These are phyloP conservation scores for Nephrocerus scutellatus DNA, from an alignment of 2,888 invertebrate species.

Conservation along the genomic window DNA sequence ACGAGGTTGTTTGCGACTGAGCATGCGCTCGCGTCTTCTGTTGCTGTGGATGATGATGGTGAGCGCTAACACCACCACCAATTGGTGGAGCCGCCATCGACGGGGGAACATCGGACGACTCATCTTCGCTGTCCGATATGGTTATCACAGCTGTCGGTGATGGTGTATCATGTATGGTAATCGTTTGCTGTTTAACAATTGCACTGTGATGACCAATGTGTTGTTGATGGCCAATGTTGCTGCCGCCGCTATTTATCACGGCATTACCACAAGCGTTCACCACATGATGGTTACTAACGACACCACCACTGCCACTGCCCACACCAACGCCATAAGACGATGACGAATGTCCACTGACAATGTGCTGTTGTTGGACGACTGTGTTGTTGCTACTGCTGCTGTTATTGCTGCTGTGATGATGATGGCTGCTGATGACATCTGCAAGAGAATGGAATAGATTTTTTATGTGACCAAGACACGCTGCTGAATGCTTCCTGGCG, in stretches of 20 bases:
- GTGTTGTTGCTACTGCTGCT: constrained; percentile 23
- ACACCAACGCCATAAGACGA: constrained; percentile 17
- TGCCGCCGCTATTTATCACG: constrained; percentile 24
- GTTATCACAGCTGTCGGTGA: constrained; percentile 94
- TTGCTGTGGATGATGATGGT: constrained; percentile 18
- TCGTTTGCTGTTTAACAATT: constrained; percentile 60
- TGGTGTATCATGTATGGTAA: constrained; percentile 92
- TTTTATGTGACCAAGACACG: constrained; percentile 8
- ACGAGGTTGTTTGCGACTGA: constrained; percentile 42
- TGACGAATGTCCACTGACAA: constrained; percentile 26
- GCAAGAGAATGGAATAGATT: not conserved
- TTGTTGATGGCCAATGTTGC: constrained; percentile 23
- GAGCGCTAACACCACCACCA: no score
- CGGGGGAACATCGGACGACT: constrained; percentile 51
- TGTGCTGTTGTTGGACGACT: constrained; percentile 31
- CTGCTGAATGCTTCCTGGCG: constrained; percentile 14
- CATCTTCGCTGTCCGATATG: constrained; percentile 92
- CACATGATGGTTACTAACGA: constrained; percentile 31
- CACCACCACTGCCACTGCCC: constrained; percentile 29
- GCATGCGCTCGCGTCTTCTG: constrained; percentile 43
- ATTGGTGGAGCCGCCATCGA: constrained; percentile 26
- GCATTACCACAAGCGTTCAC: constrained; percentile 31
- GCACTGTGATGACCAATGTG: constrained; percentile 28
- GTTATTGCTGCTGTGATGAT: constrained; percentile 19
- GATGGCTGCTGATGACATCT: constrained; percentile 21